Percentiles rank a stretch among this genome's conserved stretches.
These are phyloP conservation scores for Furcifer pardalis DNA, from an alignment of 2,797 vertebrate genomes.

Conservation along the genomic window DNA sequence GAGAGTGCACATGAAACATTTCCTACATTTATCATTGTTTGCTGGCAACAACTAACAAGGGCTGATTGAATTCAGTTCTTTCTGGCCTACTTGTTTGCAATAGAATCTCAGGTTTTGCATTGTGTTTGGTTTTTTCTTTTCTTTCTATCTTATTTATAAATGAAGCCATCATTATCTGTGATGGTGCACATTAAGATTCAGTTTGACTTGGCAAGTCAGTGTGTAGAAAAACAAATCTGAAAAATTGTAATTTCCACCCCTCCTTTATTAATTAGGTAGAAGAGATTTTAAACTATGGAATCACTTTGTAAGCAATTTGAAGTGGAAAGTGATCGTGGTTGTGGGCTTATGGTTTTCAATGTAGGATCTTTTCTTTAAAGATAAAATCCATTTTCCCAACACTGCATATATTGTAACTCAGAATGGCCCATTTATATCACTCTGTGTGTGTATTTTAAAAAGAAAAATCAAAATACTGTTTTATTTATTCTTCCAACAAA, in stretches of 20 bases:
- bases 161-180: constrained; percentile 59
- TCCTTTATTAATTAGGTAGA: constrained; percentile 54
- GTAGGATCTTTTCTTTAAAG: constrained; percentile 60
- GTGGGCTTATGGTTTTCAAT: constrained; percentile 44
- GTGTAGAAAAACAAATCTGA: constrained; percentile 73
- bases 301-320: constrained; percentile 71
- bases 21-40: neutral
- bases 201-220: constrained; percentile 66
- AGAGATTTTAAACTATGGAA: constrained; percentile 66
- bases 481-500: constrained; percentile 59
- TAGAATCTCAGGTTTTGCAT: constrained; percentile 16
- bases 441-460: neutral
- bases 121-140: constrained; percentile 37
- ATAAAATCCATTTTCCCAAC: constrained; percentile 67
- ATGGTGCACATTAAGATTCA: constrained; percentile 47
- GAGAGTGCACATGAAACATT: neutral
- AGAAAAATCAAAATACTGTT: constrained; percentile 57
- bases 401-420: constrained; percentile 57
- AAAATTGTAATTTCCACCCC: constrained; percentile 59
- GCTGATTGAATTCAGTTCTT: constrained; percentile 19
- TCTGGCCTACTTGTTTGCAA: constrained; percentile 13
- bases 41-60: neutral
- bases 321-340: constrained; percentile 65
- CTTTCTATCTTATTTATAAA: no score
- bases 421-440: constrained; percentile 55